Base-by-base conservation (phyloP, 2,888 invertebrate genomes). In the Cantharis rufa region DNA sequence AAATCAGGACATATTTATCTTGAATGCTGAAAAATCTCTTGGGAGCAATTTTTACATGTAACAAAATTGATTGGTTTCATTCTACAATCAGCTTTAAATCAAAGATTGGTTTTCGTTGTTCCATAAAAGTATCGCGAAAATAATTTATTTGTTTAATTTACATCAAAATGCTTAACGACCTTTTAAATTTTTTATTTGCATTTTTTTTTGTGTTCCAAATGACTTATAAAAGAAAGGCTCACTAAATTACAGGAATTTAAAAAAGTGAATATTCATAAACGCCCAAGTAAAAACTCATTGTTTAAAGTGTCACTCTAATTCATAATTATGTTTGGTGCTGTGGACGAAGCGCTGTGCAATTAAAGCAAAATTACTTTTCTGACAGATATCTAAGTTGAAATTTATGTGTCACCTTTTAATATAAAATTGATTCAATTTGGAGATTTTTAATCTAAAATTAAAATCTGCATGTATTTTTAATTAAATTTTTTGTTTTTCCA, bases 251-350 rank as follows among this genome's bases (percentile, higher is more conserved):
- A 66, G 64, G 15, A 21, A 66, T 66, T n/a, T n/a, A 21, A 66
- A 70, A 32, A 27, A 69, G n/a, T 70, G 63, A 74, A 74, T 74
- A 74, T 74, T 74, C 74, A 74, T 74, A 74, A 74, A 74, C 18
- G 70, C 63, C 64, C 64, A n/a, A 18, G 24, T 66, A 21, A 21
- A 66, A 66, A 21, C 64, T 70, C 71, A 24, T 71, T 21, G 48
- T 62, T 61, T 62, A 16, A 74, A 74, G 18, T 70, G 74, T 70
- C 74, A 74, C 62, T 74, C 62, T 61, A 32, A 62, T 24, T 70
- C 62, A 62, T 62, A 74, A 74, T 74, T 74, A 74, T 21, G 70
- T 74, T 27, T 27, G 69, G 27, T 69, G 16, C 16, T 69, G 21
- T 69, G 64, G 21, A 21, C 64, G n/a, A 66, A 21, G 64, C 21